Evolutionary conservation across 2,113 vertebrate genomes (phyloP).

Genomic region (Tylochromis polylepis): DNA sequence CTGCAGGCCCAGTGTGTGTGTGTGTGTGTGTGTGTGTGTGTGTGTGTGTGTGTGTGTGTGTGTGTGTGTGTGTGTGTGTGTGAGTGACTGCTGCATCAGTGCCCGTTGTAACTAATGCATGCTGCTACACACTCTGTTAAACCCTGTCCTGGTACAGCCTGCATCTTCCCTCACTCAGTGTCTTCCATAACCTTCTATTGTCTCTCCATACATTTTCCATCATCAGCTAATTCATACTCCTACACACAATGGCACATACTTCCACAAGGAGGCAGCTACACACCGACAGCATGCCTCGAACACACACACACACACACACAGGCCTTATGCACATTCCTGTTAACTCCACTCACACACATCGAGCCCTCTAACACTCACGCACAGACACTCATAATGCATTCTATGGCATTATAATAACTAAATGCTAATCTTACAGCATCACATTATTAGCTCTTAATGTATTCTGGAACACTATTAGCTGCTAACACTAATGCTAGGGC

Average conservation of each 20-base stretch:
- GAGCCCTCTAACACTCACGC: not conserved
- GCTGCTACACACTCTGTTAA: constrained; percentile 47
- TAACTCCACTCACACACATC: not conserved
- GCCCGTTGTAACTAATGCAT: constrained; percentile 43
- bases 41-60: not conserved
- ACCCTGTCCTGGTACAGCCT: constrained; percentile 42
- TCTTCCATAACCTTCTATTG: constrained; percentile 59
- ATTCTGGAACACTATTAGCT: constrained; percentile 71
- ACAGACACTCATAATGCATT: constrained; percentile 22
- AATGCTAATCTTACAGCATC: constrained; percentile 64
- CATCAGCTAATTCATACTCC: constrained; percentile 26
- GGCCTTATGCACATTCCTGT: not conserved
- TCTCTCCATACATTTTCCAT: constrained; percentile 25
- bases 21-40: no score
- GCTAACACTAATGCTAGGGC: constrained; percentile 61
- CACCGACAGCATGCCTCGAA: not conserved
- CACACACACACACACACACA: not conserved
- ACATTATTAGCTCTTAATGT: constrained; percentile 64
- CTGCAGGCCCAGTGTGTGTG: no score
- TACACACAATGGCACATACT: not conserved
- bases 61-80: not conserved
- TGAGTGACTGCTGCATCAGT: not conserved
- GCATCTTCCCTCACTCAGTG: constrained; percentile 10
- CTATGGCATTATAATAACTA: constrained; percentile 48
- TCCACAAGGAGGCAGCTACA: not conserved